Evolutionary conservation across 2,113 vertebrate genomes (phyloP).

Genomic region (Xiphophorus maculatus): DNA sequence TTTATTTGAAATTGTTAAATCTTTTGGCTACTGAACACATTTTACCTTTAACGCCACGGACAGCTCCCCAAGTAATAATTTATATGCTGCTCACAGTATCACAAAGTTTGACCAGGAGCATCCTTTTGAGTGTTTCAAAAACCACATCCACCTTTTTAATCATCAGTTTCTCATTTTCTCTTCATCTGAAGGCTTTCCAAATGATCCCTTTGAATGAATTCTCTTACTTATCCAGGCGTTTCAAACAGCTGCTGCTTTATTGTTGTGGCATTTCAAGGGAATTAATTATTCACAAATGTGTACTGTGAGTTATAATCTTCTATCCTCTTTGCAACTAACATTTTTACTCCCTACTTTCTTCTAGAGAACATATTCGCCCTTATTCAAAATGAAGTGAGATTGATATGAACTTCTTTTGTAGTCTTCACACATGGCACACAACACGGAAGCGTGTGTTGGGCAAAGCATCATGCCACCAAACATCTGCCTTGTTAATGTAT

Average conservation of each 20-base stretch:
- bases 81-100: neutral
- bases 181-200: constrained; percentile 51
- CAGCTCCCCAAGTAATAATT: neutral
- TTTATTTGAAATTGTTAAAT: neutral
- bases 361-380: neutral
- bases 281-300: constrained; percentile 71
- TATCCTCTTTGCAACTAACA: constrained; percentile 12
- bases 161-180: constrained; percentile 17
- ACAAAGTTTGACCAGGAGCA: neutral
- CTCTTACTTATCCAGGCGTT: constrained; percentile 62
- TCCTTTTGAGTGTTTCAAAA: neutral
- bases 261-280: constrained; percentile 74
- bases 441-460: neutral
- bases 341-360: neutral
- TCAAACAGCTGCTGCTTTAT: constrained; percentile 72
- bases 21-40: neutral
- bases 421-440: neutral
- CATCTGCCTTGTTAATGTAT: too few species aligned
- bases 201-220: constrained; percentile 51
- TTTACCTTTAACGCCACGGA: neutral
- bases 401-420: neutral
- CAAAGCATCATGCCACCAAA: neutral
- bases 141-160: constrained; percentile 14
- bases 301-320: constrained; percentile 57
- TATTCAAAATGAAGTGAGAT: neutral